Evolutionary conservation across 2,797 vertebrate genomes (phyloP).

Genomic region (Oryzias sinensis): DNA sequence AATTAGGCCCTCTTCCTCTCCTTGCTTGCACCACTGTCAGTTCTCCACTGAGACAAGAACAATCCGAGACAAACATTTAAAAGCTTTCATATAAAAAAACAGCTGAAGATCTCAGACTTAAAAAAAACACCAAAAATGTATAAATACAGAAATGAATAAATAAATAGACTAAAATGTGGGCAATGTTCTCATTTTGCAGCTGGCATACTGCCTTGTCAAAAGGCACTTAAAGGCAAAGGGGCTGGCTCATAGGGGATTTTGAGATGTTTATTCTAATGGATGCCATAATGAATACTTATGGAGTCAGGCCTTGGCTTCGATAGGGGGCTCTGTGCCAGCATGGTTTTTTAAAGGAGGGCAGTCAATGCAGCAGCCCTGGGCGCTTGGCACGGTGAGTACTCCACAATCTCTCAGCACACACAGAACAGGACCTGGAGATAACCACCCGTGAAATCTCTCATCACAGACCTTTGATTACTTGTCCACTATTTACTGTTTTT

Average conservation of each 20-base stretch:
- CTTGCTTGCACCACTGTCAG: conserved; percentile 62
- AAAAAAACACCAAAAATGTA: conserved; percentile 48
- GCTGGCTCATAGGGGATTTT: conserved; percentile 69
- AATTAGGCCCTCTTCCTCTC: conserved; percentile 61
- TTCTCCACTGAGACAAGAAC: conserved; percentile 59
- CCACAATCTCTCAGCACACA: conserved; percentile 73
- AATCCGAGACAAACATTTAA: conserved; percentile 70
- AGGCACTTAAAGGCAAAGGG: conserved; percentile 75
- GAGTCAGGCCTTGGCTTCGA: conserved; percentile 73
- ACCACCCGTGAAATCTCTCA: conserved; percentile 79
- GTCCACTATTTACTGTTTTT: conserved; percentile 78
- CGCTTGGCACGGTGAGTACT: conserved; percentile 72
- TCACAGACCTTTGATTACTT: conserved; percentile 78
- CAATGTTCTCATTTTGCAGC: conserved; percentile 71
- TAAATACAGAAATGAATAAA: conserved; percentile 80
- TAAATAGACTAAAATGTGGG: conserved; percentile 77
- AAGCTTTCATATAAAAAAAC: conserved; percentile 76
- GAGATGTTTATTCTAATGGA: conserved; percentile 84
- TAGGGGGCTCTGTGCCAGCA: conserved; percentile 76
- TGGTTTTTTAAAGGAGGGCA: conserved; percentile 75
- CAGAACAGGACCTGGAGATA: conserved; percentile 76
- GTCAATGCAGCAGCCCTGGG: conserved; percentile 74
- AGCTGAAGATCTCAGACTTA: conserved; percentile 49
- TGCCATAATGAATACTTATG: conserved; percentile 79
- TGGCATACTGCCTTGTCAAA: conserved; percentile 76